phyloP scores from a whole-genome alignment of 1,140 invertebrate genomes.

The Pseudachorutes palmiensis region DNA sequence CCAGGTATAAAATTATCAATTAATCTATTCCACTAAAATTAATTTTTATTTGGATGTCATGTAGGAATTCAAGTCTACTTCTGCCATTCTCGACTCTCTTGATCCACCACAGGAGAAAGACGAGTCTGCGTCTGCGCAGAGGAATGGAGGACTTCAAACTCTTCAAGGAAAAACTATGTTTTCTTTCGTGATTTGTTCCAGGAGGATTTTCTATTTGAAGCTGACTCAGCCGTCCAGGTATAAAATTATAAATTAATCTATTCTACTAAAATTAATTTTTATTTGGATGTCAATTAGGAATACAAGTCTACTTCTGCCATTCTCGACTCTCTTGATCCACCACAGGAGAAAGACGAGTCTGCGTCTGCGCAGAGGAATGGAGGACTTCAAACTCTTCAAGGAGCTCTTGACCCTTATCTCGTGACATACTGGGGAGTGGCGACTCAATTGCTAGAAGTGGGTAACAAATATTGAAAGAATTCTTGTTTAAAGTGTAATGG shows the following conservation, averaged over 20 bases:
- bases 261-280: background rate
- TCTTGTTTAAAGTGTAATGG: slow-evolving; percentile 11
- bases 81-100: background rate
- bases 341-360: background rate
- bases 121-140: background rate
- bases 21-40: too few species aligned
- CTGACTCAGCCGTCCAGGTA: background rate
- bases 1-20: too few species aligned
- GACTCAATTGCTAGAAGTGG: slow-evolving; percentile 20
- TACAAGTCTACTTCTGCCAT: background rate
- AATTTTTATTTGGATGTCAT: background rate
- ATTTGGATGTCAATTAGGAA: background rate
- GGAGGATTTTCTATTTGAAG: slow-evolving; percentile 32
- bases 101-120: background rate
- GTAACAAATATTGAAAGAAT: slow-evolving; percentile 13
- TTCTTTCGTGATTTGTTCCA: slow-evolving; percentile 24
- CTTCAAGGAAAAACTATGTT: slow-evolving; percentile 23
- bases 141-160: background rate
- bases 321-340: background rate
- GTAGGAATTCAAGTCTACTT: background rate
- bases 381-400: background rate
- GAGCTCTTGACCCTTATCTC: slow-evolving; percentile 26
- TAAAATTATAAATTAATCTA: too few species aligned
- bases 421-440: slow-evolving; percentile 29
- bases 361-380: background rate